Conservation (phyloP, 2,888 invertebrate species). For the Campopleginae sp. region DNA sequence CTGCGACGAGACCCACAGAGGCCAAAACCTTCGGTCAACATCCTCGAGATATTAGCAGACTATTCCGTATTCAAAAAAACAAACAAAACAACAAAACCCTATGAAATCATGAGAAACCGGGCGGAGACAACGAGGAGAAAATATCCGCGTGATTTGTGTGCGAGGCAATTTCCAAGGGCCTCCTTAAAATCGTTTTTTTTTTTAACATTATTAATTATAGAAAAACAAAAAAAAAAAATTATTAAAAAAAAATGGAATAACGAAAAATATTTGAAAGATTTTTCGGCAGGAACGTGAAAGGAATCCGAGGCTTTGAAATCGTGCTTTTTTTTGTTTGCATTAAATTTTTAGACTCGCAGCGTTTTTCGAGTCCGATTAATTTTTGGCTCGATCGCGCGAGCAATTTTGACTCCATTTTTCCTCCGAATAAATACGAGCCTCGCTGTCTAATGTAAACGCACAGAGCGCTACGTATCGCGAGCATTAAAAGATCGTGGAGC, state of each 20-base stretch:
- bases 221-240: background rate
- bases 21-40: conserved; percentile 51
- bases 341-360: background rate
- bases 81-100: background rate
- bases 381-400: background rate
- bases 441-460: too few species aligned
- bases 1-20: conserved; percentile 18
- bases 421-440: too few species aligned
- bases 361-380: background rate
- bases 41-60: conserved; percentile 51
- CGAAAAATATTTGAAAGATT: background rate
- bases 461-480: conserved; percentile 20
- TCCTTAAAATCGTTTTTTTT: background rate
- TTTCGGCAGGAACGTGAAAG: background rate
- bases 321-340: background rate
- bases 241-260: background rate
- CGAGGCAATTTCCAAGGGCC: background rate
- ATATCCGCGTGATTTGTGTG: background rate
- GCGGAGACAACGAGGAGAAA: background rate
- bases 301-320: background rate
- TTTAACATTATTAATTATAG: too few species aligned
- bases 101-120: background rate
- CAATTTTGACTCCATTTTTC: too few species aligned
- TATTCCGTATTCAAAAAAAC: background rate
- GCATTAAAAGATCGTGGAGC: conserved; percentile 57